Conservation (phyloP, 2,797 vertebrate species). For the Falco cherrug region DNA sequence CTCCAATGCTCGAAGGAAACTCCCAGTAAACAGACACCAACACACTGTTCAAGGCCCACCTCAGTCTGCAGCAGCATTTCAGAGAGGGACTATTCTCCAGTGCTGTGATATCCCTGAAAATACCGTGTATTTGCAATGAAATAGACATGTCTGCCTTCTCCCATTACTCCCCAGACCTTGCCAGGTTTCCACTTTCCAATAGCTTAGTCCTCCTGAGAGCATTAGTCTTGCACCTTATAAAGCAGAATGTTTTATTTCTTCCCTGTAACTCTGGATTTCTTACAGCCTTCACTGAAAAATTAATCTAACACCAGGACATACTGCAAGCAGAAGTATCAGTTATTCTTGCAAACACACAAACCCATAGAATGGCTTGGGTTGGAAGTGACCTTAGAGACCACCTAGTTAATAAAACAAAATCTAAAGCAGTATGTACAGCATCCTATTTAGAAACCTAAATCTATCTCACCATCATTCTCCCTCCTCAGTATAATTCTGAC, state of each 20-base stretch:
- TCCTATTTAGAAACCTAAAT: background rate
- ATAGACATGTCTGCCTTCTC: background rate
- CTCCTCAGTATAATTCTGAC: background rate
- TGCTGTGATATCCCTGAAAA: background rate
- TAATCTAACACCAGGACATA: background rate
- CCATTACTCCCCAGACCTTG: background rate
- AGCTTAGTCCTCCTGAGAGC: background rate
- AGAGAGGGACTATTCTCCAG: background rate
- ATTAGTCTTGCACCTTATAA: background rate
- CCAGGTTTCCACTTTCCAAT: background rate
- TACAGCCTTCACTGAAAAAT: background rate
- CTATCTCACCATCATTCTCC: background rate
- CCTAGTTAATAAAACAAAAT: background rate
- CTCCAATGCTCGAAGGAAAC: background rate
- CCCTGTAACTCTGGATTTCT: background rate
- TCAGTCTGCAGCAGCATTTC: background rate
- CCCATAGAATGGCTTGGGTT: too few species aligned
- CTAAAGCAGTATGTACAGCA: background rate
- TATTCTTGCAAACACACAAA: background rate
- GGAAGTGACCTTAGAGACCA: too few species aligned
- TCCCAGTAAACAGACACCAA: background rate
- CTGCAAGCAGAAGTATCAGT: background rate
- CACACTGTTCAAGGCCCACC: background rate
- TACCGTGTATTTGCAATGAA: fast-evolving
- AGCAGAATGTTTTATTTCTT: background rate